Evolutionary conservation across 2,113 vertebrate species (phyloP).

Genomic region (Diadophis punctatus): DNA sequence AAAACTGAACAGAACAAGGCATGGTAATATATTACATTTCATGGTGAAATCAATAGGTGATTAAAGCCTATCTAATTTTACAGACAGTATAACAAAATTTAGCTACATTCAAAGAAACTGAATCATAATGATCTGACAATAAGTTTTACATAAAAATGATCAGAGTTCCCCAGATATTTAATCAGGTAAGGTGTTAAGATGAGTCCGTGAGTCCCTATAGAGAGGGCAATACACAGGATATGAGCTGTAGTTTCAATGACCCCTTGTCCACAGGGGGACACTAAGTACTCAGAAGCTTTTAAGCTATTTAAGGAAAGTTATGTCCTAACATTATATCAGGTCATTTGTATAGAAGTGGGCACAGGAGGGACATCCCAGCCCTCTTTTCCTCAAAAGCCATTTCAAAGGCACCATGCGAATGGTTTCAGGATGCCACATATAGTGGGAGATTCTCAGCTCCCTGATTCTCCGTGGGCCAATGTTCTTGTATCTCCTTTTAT

Average conservation of each 20-base stretch:
- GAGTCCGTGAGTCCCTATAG: no score
- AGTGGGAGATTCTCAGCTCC: not conserved
- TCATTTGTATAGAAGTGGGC: not conserved
- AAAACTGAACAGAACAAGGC: not conserved
- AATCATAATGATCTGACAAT: no score
- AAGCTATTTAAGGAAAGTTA: not conserved
- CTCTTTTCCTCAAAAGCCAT: not conserved
- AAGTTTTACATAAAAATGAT: no score
- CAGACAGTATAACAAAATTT: no score
- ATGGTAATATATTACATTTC: not conserved
- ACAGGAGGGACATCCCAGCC: not conserved
- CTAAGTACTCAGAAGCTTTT: not conserved
- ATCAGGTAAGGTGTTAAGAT: no score
- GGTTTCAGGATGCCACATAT: not conserved
- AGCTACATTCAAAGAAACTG: no score
- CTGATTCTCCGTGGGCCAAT: not conserved
- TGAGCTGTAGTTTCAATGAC: no score
- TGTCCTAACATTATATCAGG: not conserved
- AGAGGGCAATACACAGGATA: no score
- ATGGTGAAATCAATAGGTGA: not conserved
- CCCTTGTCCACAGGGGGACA: no score
- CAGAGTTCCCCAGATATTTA: no score
- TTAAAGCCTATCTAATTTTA: no score
- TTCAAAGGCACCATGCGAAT: not conserved
- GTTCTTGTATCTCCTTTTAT: not conserved